A percentile compares a stretch with the other conserved stretches of the same genome.
These are phyloP conservation scores for Poecile atricapillus DNA, from an alignment of 2,113 vertebrate genomes.

Conservation along the genomic window DNA sequence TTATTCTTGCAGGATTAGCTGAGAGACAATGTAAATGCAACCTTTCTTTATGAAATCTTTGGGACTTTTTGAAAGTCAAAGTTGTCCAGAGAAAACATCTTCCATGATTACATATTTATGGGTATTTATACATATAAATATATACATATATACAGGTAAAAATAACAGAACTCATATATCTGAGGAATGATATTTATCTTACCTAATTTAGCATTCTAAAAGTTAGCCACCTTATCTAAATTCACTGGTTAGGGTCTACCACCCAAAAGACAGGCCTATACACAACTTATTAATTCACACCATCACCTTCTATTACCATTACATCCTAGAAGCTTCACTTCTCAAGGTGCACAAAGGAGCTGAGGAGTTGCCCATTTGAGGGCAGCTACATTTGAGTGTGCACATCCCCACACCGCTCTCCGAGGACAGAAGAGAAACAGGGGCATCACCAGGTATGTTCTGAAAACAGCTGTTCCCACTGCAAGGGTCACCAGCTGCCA, in stretches of 20 bases:
- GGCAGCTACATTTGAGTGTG: background rate
- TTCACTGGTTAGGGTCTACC: background rate
- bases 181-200: background rate
- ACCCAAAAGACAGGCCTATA: background rate
- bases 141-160: background rate
- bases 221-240: background rate
- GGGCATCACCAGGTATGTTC: background rate
- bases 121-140: background rate
- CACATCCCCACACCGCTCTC: accelerated
- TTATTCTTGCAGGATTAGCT: background rate
- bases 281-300: background rate
- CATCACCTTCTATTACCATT: background rate
- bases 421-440: background rate
- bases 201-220: background rate
- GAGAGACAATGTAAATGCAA: background rate
- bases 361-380: background rate
- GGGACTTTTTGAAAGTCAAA: background rate
- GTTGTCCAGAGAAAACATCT: background rate
- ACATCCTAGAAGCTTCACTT: background rate
- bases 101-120: background rate
- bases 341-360: background rate
- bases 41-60: background rate
- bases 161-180: background rate
- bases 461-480: background rate
- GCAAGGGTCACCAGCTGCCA: background rate